Percentiles rank a stretch among this genome's conserved stretches.
phyloP scores from a whole-genome alignment of 2,888 invertebrate species.

The Phragmatobia fuliginosa region DNA sequence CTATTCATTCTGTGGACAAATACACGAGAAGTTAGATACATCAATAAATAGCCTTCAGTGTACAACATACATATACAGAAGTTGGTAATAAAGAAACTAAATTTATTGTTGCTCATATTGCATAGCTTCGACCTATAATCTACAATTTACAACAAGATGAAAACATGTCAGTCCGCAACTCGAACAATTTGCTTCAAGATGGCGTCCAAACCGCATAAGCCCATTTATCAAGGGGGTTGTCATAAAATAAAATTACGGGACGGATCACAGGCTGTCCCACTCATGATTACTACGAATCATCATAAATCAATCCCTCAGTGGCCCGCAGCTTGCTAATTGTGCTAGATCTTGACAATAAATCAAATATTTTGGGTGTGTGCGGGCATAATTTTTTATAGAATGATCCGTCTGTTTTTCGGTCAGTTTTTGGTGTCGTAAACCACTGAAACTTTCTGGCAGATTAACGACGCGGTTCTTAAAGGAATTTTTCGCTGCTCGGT shows the following conservation, averaged over 20 bases:
- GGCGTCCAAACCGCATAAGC: conserved; percentile 72
- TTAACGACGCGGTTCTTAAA: conserved; percentile 61
- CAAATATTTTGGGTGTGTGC: conserved; percentile 78
- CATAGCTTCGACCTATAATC: not conserved
- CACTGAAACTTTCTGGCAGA: conserved; percentile 66
- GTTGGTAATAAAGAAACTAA: not conserved
- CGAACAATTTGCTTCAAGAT: conserved; percentile 68
- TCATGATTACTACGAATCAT: conserved; percentile 80
- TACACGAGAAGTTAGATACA: too few relatives aligned
- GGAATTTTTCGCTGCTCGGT: conserved; percentile 48
- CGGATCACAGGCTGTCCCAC: conserved; percentile 72
- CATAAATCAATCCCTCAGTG: conserved; percentile 83
- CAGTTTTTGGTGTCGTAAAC: conserved; percentile 69
- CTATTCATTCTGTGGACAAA: not conserved
- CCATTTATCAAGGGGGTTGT: conserved; percentile 71
- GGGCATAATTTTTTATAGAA: conserved; percentile 72
- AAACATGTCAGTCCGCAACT: conserved; percentile 60
- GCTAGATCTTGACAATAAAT: conserved; percentile 79
- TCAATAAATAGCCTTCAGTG: too few relatives aligned
- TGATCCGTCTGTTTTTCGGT: conserved; percentile 25
- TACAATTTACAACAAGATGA: conserved; percentile 18
- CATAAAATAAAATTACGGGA: conserved; percentile 79
- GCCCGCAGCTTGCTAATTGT: conserved; percentile 82
- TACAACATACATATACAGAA: not conserved
- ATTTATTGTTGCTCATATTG: not conserved